These are phyloP conservation scores for Scyliorhinus canicula DNA, from an alignment of 2,797 vertebrate species.

Conservation along the genomic window DNA sequence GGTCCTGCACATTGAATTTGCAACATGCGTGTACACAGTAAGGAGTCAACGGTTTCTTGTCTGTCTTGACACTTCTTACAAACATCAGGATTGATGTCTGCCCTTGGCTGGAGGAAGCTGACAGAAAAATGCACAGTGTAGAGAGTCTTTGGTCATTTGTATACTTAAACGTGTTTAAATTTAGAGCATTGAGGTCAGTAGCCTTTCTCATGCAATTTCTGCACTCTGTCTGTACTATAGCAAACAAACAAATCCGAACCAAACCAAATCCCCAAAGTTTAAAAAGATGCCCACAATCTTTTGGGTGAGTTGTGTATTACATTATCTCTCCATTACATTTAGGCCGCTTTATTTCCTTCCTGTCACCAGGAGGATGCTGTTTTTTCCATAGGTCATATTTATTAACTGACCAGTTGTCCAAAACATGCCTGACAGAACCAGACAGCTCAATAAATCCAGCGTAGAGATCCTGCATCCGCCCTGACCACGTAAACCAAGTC, in stretches of 20 bases:
- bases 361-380: not conserved
- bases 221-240: constrained; percentile 7
- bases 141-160: constrained; percentile 9
- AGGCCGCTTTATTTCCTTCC: not conserved
- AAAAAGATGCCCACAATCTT: constrained; percentile 23
- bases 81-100: constrained; percentile 34
- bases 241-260: not conserved
- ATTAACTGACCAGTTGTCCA: constrained; percentile 3
- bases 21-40: not conserved
- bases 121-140: constrained; percentile 31
- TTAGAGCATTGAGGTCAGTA: constrained; percentile 28
- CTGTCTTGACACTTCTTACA: constrained; percentile 29
- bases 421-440: not conserved
- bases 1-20: not conserved
- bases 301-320: not conserved
- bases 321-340: not conserved
- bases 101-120: constrained; percentile 22
- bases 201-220: constrained; percentile 34
- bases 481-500: constrained; percentile 20
- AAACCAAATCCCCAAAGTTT: constrained; percentile 4
- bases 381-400: not conserved
- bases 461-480: constrained; percentile 14
- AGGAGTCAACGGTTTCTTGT: constrained; percentile 30
- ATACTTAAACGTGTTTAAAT: constrained; percentile 29
- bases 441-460: constrained; percentile 25